These are phyloP conservation scores for Sitophilus oryzae DNA, from an alignment of 1,140 invertebrate species.

Conservation along the genomic window DNA sequence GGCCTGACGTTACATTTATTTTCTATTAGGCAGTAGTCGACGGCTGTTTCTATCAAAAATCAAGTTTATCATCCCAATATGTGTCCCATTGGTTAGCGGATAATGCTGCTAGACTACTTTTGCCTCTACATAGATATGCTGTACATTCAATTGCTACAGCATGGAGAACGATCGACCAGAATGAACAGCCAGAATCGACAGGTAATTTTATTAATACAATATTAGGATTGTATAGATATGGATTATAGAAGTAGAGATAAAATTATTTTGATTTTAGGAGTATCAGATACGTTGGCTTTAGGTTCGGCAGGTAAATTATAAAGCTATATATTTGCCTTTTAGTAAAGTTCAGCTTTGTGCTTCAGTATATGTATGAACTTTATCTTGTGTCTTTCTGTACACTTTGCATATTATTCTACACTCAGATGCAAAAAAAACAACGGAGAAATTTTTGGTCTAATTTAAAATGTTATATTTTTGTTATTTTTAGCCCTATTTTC, in stretches of 20 bases:
- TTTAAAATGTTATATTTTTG: too few species aligned
- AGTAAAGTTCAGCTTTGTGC: too few species aligned
- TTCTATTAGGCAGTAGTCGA: slow-evolving; percentile 53
- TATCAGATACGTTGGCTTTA: neutral
- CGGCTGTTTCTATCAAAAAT: slow-evolving; percentile 75
- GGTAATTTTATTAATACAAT: slow-evolving; percentile 35
- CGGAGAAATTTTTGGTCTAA: too few species aligned
- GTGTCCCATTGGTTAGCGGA: slow-evolving; percentile 73
- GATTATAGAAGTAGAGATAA: too few species aligned
- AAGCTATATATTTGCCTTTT: too few species aligned
- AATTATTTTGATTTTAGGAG: slow-evolving; percentile 9
- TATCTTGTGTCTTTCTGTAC: too few species aligned
- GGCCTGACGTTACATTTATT: too few species aligned
- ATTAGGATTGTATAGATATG: neutral
- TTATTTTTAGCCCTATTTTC: too few species aligned
- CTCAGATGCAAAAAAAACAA: too few species aligned
- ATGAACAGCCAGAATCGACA: slow-evolving; percentile 46
- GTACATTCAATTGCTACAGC: slow-evolving; percentile 72
- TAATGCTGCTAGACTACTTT: slow-evolving; percentile 66
- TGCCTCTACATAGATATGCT: slow-evolving; percentile 67
- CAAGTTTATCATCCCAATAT: slow-evolving; percentile 63
- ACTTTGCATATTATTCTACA: too few species aligned
- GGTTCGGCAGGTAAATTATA: slow-evolving; percentile 10
- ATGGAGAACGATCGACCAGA: slow-evolving; percentile 59
- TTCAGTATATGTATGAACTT: too few species aligned